Conservation (phyloP, 2,888 invertebrate genomes). For the Fragum fragum region DNA sequence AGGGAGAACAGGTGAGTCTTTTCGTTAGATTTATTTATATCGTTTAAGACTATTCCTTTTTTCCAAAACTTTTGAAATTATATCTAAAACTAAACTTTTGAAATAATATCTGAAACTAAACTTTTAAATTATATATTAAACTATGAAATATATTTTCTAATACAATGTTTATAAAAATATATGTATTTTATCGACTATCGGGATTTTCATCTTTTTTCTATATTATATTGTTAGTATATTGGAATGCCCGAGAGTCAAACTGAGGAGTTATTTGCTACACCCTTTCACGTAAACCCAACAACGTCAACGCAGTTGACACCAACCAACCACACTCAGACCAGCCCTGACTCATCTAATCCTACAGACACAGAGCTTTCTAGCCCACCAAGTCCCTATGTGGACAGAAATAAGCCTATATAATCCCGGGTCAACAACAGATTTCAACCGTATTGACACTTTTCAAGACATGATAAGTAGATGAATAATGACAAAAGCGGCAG, state of each 20-base stretch:
- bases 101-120: too few relatives aligned
- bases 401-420: background rate
- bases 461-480: background rate
- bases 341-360: background rate
- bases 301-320: background rate
- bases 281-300: background rate
- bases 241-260: background rate
- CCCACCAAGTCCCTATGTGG: background rate
- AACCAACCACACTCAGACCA: background rate
- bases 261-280: background rate
- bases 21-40: background rate
- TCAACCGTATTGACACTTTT: slow-evolving; percentile 9
- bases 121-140: too few relatives aligned
- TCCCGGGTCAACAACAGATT: background rate
- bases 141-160: too few relatives aligned
- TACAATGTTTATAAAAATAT: background rate
- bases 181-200: too few relatives aligned
- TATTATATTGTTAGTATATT: background rate
- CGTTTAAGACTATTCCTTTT: too few relatives aligned
- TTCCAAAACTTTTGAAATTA: too few relatives aligned
- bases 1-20: slow-evolving; percentile 26
- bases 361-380: background rate
- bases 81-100: background rate
- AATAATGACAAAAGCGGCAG: background rate
- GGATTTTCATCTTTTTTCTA: background rate